phyloP scores from a whole-genome alignment of 2,797 vertebrate species.

The Argentina silus region DNA sequence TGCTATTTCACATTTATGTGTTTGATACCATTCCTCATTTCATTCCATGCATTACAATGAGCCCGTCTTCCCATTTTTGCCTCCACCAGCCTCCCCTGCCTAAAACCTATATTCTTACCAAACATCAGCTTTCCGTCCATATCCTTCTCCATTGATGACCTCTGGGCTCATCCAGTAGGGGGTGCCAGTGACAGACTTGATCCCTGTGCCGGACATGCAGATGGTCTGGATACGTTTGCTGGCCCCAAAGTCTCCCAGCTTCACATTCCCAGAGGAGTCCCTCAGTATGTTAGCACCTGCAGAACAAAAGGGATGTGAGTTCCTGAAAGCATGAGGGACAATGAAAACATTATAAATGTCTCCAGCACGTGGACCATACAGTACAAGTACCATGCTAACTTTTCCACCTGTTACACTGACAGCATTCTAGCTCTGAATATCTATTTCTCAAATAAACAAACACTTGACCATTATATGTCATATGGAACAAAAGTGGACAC shows the following conservation, averaged over 20 bases:
- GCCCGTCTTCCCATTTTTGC: too few relatives aligned
- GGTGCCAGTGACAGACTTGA: conserved; percentile 96
- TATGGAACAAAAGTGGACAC: background rate
- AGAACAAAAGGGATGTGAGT: conserved; percentile 31
- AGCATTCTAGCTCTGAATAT: background rate
- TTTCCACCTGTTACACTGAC: too few relatives aligned
- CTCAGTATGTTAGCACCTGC: conserved; percentile 96
- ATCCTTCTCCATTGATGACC: conserved; percentile 98
- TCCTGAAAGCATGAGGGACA: background rate
- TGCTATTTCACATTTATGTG: too few relatives aligned
- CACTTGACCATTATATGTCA: too few relatives aligned
- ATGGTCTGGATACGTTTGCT: conserved; percentile 97
- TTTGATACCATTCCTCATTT: too few relatives aligned
- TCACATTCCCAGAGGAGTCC: conserved; percentile 95
- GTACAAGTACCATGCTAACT: too few relatives aligned
- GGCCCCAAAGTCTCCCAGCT: conserved; percentile 96
- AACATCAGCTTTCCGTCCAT: conserved; percentile 97
- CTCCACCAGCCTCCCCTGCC: too few relatives aligned
- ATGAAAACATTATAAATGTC: too few relatives aligned
- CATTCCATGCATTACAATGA: too few relatives aligned
- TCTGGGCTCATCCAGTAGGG: conserved; percentile 99
- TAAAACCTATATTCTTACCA: conserved; percentile 76
- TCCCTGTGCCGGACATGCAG: conserved; percentile 95
- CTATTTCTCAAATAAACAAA: background rate
- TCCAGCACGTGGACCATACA: too few relatives aligned